Base-by-base conservation (phyloP, 2,113 vertebrate species). In the Phaethon lepturus region DNA sequence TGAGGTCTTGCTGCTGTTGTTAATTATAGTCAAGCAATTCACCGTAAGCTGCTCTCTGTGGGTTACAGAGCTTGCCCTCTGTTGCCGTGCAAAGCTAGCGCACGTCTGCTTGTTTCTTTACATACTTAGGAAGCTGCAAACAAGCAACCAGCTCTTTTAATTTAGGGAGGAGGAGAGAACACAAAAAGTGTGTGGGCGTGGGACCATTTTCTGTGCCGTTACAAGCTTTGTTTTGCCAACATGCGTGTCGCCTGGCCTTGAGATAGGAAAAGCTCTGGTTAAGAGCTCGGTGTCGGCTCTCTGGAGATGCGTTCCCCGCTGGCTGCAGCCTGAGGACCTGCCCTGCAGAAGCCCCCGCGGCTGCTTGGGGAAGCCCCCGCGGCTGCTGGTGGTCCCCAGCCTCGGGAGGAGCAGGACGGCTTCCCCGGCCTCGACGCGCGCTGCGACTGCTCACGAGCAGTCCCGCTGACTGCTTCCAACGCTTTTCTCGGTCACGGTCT, bases 341-440 rank as follows among this genome's bases (percentile, higher is more conserved):
- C 29, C 42, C 35, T 6, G n/a, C 42, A 13, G 67, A 24, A 64
- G 42, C 14, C 75, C 10, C 9, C 2, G 6, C 0, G 4, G 22
- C 20, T 22, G 40, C 77, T 7, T n/a, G n/a, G n/a, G n/a, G 67
- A 24, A 64, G 42, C 14, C 75, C 10, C 9, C 2, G 6, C 0
- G 4, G 22, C 20, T 22, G 40, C 77, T 7, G 26, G 42, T 4
- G 7, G 53, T 33, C 20, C 35, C 10, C 29, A 15, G 44, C 42
- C n/a, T 9, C 11, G 1, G 59, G 42, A 33, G n/a, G 28, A 55
- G 66, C 45, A 17, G 53, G 38, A 6, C 0, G 1, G 25, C 20
- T 17, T 53, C 11, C 28, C 52, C 2, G 3, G 44, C 53, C 25
- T 6, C 4, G 29, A 2, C 2, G 3, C 8, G 1, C 0, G 0